Percentiles rank a stretch among this genome's conserved stretches.
These are phyloP conservation scores for Etia nguti DNA, from an alignment of 2,113 vertebrate genomes.

Conservation along the genomic window DNA sequence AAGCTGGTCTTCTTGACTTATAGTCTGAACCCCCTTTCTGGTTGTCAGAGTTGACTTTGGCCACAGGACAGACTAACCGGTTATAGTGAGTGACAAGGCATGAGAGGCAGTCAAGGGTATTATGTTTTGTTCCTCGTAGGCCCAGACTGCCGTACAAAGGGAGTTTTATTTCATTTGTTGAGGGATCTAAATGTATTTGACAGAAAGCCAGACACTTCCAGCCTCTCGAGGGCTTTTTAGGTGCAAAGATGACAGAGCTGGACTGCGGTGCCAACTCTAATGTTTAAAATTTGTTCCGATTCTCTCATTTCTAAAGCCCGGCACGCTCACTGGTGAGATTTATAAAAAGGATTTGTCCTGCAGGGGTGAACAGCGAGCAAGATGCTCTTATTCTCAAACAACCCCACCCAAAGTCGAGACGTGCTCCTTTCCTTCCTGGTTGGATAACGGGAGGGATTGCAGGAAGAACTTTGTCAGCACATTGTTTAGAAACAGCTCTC, in stretches of 20 bases:
- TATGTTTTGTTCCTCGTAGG: constrained; percentile 15
- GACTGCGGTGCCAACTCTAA: background rate
- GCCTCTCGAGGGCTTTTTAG: background rate
- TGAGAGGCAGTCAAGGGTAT: constrained; percentile 21
- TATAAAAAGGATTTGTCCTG: background rate
- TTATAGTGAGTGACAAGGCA: constrained; percentile 41
- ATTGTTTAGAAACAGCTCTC: constrained; percentile 18
- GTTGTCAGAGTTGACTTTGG: constrained; percentile 55
- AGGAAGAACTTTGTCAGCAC: constrained; percentile 48
- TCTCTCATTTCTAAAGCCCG: background rate
- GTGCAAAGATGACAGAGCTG: constrained; percentile 2
- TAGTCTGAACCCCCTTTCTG: constrained; percentile 26
- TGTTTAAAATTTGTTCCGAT: background rate
- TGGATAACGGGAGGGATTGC: constrained; percentile 45
- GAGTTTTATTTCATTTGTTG: constrained; percentile 42
- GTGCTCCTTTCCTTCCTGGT: constrained; percentile 47
- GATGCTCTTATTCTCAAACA: background rate
- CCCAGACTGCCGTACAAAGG: constrained; percentile 24
- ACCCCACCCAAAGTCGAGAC: constrained; percentile 23
- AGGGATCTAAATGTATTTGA: constrained; percentile 27
- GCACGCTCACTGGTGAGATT: background rate
- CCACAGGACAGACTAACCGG: constrained; percentile 3
- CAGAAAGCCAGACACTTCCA: background rate
- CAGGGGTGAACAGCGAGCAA: background rate
- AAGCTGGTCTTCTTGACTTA: constrained; percentile 41